phyloP scores from a whole-genome alignment of 2,888 invertebrate species.

The Branchellion lobata region DNA sequence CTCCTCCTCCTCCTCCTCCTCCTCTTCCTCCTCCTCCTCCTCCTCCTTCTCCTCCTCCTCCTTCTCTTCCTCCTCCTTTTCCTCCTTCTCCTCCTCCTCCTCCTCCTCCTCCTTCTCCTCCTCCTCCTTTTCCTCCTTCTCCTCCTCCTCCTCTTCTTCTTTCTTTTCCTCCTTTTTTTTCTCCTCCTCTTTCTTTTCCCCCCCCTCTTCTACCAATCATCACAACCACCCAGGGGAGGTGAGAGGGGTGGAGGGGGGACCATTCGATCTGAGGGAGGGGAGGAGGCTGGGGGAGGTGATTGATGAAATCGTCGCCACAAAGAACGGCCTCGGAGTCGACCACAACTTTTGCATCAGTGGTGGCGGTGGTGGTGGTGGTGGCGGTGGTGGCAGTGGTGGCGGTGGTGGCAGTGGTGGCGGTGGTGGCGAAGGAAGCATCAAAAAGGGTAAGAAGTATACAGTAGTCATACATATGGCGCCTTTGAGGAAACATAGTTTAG shows the following conservation, averaged over 20 bases:
- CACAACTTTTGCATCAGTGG: slow-evolving; percentile 71
- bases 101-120: no score
- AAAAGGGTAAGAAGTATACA: no score
- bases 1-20: background rate
- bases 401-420: no score
- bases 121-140: background rate
- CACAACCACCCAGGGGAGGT: slow-evolving; percentile 68
- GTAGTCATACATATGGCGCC: no score
- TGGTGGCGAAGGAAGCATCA: no score
- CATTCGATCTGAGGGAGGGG: slow-evolving; percentile 74
- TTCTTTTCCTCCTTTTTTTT: background rate
- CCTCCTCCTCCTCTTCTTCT: background rate
- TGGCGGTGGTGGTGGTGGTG: background rate
- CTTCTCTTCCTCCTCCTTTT: no score
- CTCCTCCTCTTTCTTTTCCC: background rate
- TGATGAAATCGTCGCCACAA: slow-evolving; percentile 68
- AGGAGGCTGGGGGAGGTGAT: slow-evolving; percentile 71
- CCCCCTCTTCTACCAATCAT: background rate
- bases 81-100: no score
- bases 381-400: background rate
- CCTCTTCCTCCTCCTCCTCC: no score
- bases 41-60: no score
- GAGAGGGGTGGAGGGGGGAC: slow-evolving; percentile 71
- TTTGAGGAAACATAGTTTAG: no score
- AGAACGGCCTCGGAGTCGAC: slow-evolving; percentile 70